phyloP scores from a whole-genome alignment of 2,888 invertebrate genomes.

The Philereme transversata region DNA sequence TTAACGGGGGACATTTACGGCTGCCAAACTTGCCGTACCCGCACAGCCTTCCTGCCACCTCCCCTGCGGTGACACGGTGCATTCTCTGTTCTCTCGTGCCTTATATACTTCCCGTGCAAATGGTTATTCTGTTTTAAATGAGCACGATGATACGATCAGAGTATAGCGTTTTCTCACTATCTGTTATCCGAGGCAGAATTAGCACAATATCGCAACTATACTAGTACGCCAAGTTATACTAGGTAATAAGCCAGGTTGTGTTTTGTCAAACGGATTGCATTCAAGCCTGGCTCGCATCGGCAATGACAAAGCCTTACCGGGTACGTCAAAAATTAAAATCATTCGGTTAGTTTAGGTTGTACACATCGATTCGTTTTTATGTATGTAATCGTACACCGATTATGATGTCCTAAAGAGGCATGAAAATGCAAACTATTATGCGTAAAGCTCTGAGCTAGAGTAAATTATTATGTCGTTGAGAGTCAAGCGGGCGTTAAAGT shows the following conservation, averaged over 20 bases:
- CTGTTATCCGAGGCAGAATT: too few species aligned
- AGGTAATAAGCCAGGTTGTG: conserved; percentile 18
- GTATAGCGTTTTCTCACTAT: too few species aligned
- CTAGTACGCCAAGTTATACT: too few species aligned
- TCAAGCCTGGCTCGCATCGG: conserved; percentile 19
- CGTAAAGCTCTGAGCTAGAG: conserved; percentile 44
- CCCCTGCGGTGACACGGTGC: conserved; percentile 42
- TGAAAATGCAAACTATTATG: conserved; percentile 37
- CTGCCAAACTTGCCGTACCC: conserved; percentile 69
- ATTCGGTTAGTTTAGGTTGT: neutral
- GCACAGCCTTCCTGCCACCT: conserved; percentile 47
- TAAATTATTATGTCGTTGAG: conserved; percentile 58
- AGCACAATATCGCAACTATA: too few species aligned
- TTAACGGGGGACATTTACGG: conserved; percentile 73
- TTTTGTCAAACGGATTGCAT: conserved; percentile 42
- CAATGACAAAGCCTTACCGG: too few species aligned
- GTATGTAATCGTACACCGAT: too few species aligned
- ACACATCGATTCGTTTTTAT: neutral
- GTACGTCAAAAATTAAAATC: too few species aligned
- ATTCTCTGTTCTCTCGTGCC: conserved; percentile 37
- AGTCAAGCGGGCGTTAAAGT: conserved; percentile 60
- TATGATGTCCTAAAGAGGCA: conserved; percentile 8
- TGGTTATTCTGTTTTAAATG: too few species aligned
- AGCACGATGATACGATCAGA: too few species aligned
- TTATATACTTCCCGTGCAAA: too few species aligned